Percentiles rank a stretch among this genome's conserved stretches.
phyloP scores from a whole-genome alignment of 2,113 vertebrate genomes.

The Lepidothrix coronata region DNA sequence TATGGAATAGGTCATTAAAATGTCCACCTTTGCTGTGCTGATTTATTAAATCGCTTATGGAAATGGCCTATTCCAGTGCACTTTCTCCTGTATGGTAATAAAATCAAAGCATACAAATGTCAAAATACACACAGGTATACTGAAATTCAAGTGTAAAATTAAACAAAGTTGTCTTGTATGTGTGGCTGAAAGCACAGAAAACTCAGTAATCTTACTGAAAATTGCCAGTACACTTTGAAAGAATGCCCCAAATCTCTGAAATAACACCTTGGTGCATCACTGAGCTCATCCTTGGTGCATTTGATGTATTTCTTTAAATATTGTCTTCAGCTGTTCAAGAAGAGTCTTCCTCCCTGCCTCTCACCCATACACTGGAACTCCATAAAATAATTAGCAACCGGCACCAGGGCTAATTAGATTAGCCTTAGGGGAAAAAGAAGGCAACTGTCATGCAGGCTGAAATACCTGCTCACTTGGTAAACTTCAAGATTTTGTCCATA shows the following conservation, averaged over 20 bases:
- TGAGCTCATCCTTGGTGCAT: not conserved
- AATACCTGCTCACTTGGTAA: not conserved
- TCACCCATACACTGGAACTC: not conserved
- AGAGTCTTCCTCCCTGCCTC: not conserved
- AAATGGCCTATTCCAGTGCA: not conserved
- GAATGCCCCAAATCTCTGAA: not conserved
- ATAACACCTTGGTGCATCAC: accelerated
- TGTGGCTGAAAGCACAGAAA: not conserved
- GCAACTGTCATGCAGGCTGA: not conserved
- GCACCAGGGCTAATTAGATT: not conserved
- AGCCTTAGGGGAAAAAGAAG: not conserved
- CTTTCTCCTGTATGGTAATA: not conserved
- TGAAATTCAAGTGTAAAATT: not conserved
- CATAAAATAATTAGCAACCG: not conserved
- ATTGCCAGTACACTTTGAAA: not conserved
- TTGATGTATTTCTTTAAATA: not conserved
- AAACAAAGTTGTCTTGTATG: not conserved
- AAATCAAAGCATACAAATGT: not conserved
- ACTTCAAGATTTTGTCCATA: not conserved
- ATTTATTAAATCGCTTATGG: not conserved
- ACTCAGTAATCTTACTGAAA: not conserved
- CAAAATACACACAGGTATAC: not conserved
- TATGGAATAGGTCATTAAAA: not conserved
- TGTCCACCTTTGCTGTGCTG: not conserved
- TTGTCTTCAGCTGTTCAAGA: not conserved